Evolutionary conservation across 2,797 vertebrate species (phyloP), one percentile per base, ranked within the genome.

Genomic region (Zalophus californianus): DNA sequence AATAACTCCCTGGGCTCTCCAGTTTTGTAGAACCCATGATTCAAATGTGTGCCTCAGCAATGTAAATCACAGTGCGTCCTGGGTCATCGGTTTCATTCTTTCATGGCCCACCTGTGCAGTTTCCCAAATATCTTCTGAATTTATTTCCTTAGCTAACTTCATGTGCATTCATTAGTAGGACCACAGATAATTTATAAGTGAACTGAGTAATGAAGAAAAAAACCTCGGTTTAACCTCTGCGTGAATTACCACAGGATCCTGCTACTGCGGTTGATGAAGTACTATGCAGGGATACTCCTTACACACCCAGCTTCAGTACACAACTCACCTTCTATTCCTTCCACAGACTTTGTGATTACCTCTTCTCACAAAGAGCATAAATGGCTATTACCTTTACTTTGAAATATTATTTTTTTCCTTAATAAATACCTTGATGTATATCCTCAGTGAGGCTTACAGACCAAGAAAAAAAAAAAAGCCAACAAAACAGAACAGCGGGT

Each of bases 321-420:
- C 7, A 50, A 7, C 64, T 62, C 25, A 20, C 32, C 5, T 18
- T 66, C 25, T 14, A 1, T 44, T 21, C 18, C 11, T 14, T 84
- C 18, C n/a, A 62, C 20, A 18, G 60, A 14, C 29, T 29, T 35
- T 52, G 52, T 60, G 66, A 15, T 92, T 94, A 82, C 68, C 38
- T 79, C 23, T 64, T 82, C 23, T 90, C 56, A 62, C 54, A 35
- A 29, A 58, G 1, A 86, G 3, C 38, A 27, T 6, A 66, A 52
- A 58, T 4, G 27, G 4, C 32, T 62, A 3, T 66, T 89, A 48
- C 12, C 32, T 84, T n/a, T 56, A 79, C 35, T 78, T 94, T 29
- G 56, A 90, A 90, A 78, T 83, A 78, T 56, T 75, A 32, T 66
- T 50, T 92, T 84, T 87, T 83, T n/a, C 7, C 38, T 92, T 91